Base-by-base conservation (phyloP, 2,888 invertebrate species). In the Nemotelus nigrinus region DNA sequence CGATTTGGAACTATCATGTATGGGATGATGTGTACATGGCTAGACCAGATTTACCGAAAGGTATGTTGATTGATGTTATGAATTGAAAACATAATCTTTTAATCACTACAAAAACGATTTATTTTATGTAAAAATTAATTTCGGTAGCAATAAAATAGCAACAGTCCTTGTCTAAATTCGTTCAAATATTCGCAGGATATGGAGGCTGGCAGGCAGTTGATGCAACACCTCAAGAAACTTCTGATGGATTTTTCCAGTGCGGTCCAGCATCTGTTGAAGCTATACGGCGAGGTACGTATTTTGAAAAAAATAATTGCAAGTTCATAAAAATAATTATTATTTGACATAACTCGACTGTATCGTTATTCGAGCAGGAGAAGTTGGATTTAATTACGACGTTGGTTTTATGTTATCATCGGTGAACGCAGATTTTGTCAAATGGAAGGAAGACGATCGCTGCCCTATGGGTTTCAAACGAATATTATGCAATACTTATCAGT, bases 171-270 rank as follows among this genome's bases (percentile, higher is more conserved):
- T 25, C 1, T 25, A 25, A 25, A 25, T 25, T 25, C 25, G 25
- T 25, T 25, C 25, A 25, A 25, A 25, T 1, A 4, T 25, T 48
- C n/a, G 10, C 80, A 90, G 93, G 94, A 8, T 95, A 93, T 84
- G 94, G 94, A 0, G 96, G 96, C n/a, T 96, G 96, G 96, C 96
- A 96, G 87, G 95, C 93, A 0, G 90, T 95, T 65, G 96, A 96
- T 84, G 92, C 95, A 0, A 96, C 96, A 0, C 95, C 96, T 0
- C 95, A 95, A 85, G 94, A 95, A 85, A 89, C 89, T 0, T 94
- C 94, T 3, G 90, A 91, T 55, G 91, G 91, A 0, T 83, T 91
- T 79, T 94, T 89, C 86, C 93, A 93, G 80, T 94, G 94, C 82
- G 95, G 96, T 0, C 95, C 96, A 6, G 92, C 94, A 0, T 92